These are phyloP conservation scores for Pandemis cinnamomeana DNA, from an alignment of 2,888 invertebrate genomes.

Conservation along the genomic window DNA sequence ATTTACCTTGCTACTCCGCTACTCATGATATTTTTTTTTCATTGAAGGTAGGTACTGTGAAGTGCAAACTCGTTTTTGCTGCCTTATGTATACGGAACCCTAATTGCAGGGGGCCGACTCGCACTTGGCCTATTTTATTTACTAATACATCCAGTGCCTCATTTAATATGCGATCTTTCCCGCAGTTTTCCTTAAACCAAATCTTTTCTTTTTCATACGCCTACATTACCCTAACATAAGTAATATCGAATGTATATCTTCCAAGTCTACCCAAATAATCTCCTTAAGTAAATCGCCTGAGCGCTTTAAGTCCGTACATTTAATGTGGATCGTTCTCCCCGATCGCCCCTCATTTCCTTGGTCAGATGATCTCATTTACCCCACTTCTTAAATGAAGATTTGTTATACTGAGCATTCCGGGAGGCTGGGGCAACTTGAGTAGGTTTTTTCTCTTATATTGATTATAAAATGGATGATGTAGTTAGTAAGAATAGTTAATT, in stretches of 20 bases:
- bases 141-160: too few relatives aligned
- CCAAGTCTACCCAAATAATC: conserved; percentile 29
- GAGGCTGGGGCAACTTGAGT: not conserved
- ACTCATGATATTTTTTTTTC: too few relatives aligned
- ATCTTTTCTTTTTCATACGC: not conserved
- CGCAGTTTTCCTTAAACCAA: too few relatives aligned
- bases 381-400: conserved; percentile 38
- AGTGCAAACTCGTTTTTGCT: too few relatives aligned
- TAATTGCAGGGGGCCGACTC: too few relatives aligned
- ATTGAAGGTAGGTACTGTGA: too few relatives aligned
- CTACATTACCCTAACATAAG: not conserved
- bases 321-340: conserved; percentile 35
- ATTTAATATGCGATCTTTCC: too few relatives aligned
- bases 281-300: conserved; percentile 38
- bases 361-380: conserved; percentile 41
- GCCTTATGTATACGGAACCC: too few relatives aligned
- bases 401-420: conserved; percentile 18
- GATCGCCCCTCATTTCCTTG: conserved; percentile 41
- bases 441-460: not conserved
- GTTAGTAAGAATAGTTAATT: not conserved
- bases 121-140: too few relatives aligned
- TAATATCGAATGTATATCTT: conserved; percentile 23
- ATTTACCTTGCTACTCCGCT: too few relatives aligned
- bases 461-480: not conserved
- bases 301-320: conserved; percentile 37